phyloP scores from a whole-genome alignment of 2,113 vertebrate genomes.

The Eurystomus gularis region DNA sequence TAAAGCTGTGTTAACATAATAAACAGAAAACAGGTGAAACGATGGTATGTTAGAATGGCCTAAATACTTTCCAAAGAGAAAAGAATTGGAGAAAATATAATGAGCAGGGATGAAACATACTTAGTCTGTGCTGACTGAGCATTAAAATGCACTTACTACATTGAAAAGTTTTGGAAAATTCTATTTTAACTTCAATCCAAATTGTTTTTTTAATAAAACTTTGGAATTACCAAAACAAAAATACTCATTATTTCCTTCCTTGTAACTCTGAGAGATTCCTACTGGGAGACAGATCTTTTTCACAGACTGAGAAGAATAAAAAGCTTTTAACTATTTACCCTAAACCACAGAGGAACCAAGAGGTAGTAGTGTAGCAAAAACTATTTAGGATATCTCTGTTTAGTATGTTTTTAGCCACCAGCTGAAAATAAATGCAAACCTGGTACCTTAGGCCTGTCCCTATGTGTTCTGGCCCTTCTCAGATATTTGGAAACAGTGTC shows the following conservation, averaged over 20 bases:
- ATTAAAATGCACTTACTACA: background rate
- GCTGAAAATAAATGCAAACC: background rate
- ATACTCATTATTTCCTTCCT: background rate
- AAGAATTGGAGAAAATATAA: background rate
- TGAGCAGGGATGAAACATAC: background rate
- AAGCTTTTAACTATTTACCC: background rate
- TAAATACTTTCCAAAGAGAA: background rate
- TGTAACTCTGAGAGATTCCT: background rate
- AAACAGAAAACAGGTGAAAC: background rate
- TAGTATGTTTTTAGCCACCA: background rate
- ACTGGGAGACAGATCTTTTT: background rate
- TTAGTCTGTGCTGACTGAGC: background rate
- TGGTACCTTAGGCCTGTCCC: background rate
- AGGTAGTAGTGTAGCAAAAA: background rate
- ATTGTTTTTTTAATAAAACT: background rate
- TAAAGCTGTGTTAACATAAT: background rate
- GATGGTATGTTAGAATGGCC: fast-evolving
- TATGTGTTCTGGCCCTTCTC: background rate
- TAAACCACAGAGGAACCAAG: background rate
- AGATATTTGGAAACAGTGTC: background rate
- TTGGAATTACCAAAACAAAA: background rate
- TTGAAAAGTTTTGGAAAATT: background rate
- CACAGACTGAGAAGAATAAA: background rate
- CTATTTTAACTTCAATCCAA: background rate
- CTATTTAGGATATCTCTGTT: background rate